Evolutionary conservation across 2,888 invertebrate genomes (phyloP).

Genomic region (Orthonevra nobilis): DNA sequence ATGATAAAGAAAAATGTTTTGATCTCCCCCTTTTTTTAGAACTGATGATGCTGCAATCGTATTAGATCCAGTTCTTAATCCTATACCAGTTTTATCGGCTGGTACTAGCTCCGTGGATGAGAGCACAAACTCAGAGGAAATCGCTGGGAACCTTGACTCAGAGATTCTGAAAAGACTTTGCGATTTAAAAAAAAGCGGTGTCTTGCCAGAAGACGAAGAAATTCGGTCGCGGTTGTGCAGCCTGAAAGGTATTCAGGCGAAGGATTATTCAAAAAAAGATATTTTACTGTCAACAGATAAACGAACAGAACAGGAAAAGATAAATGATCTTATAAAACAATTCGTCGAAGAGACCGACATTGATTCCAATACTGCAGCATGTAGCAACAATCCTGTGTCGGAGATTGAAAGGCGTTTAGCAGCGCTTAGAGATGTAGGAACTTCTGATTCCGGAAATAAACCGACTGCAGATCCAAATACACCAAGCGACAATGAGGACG

Average conservation of each 20-base stretch:
- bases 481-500: constrained; percentile 78
- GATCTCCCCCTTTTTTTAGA: constrained; percentile 71
- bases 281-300: constrained; percentile 81
- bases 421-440: constrained; percentile 80
- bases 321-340: constrained; percentile 85
- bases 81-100: constrained; percentile 66
- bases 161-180: constrained; percentile 85
- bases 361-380: constrained; percentile 81
- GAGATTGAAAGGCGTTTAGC: constrained; percentile 82
- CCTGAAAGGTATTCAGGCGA: constrained; percentile 83
- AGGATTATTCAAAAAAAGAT: constrained; percentile 77
- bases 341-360: constrained; percentile 82
- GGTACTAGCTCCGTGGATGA: no score
- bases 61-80: constrained; percentile 75
- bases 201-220: constrained; percentile 83
- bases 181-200: constrained; percentile 84
- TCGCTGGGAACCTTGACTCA: constrained; percentile 79
- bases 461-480: constrained; percentile 72
- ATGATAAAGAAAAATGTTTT: no score
- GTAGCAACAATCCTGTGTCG: constrained; percentile 80
- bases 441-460: constrained; percentile 7
- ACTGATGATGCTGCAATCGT: constrained; percentile 73
- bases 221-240: constrained; percentile 84
- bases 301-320: constrained; percentile 86
- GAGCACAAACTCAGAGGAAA: constrained; percentile 73